A percentile compares a stretch with the other conserved stretches of the same genome.
Conservation (phyloP, 2,113 vertebrate genomes). For the Etia nguti region DNA sequence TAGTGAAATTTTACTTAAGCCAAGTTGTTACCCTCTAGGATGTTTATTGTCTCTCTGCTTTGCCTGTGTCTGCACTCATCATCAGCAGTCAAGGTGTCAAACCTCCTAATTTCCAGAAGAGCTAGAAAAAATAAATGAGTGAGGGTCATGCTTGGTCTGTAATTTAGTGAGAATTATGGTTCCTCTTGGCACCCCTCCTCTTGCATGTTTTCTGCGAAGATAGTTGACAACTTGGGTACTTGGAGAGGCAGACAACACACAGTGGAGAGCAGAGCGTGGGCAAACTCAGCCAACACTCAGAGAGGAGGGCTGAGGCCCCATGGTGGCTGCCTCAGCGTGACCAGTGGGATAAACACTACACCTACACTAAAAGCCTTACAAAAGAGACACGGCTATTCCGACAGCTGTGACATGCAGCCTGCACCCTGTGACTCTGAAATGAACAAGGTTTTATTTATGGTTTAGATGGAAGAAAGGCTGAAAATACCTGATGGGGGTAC, state of each 20-base stretch:
- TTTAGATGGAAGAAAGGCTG: constrained; percentile 32
- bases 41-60: constrained; percentile 15
- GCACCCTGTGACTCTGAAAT: constrained; percentile 49
- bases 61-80: neutral
- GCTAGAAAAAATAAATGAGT: neutral
- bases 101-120: constrained; percentile 8
- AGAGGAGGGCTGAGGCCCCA: constrained; percentile 50
- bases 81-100: constrained; percentile 11
- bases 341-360: constrained; percentile 69
- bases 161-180: constrained; percentile 25
- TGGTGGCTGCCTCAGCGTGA: constrained; percentile 54
- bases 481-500: constrained; percentile 52
- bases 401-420: constrained; percentile 56
- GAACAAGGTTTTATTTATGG: constrained; percentile 59
- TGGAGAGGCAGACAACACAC: constrained; percentile 39
- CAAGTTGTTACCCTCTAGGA: neutral
- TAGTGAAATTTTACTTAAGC: constrained; percentile 6
- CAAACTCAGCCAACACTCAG: constrained; percentile 49
- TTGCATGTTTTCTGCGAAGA: constrained; percentile 15
- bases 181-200: neutral
- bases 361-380: constrained; percentile 69
- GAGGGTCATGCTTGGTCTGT: constrained; percentile 16
- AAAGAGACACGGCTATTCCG: constrained; percentile 56
- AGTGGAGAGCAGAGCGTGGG: constrained; percentile 54
- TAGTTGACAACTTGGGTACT: constrained; percentile 32